Conservation (phyloP, 1,140 invertebrate genomes). For the Dryas iulia region DNA sequence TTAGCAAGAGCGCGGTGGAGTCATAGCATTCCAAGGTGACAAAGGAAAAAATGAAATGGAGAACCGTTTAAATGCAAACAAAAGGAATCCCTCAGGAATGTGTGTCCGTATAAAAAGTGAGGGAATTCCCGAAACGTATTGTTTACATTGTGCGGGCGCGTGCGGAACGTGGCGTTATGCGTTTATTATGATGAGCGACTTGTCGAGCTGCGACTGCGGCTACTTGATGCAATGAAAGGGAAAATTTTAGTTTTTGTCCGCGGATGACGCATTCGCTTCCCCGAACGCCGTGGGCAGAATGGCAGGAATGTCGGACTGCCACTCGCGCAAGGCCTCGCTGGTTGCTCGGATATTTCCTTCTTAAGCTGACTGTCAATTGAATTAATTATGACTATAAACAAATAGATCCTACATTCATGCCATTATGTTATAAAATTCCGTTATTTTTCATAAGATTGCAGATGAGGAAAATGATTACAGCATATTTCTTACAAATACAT, state of each 20-base stretch:
- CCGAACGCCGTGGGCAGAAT: constrained; percentile 47
- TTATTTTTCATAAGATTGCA: too few species aligned
- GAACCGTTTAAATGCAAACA: constrained; percentile 67
- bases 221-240: constrained; percentile 70
- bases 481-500: too few species aligned
- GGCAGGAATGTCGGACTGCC: constrained; percentile 56
- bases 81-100: constrained; percentile 78
- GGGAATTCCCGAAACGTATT: constrained; percentile 76
- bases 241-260: constrained; percentile 72
- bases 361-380: not conserved
- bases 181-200: constrained; percentile 62
- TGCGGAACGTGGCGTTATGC: constrained; percentile 59
- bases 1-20: constrained; percentile 49
- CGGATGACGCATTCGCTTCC: constrained; percentile 66
- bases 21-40: constrained; percentile 61
- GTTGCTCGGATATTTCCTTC: constrained; percentile 28
- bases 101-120: constrained; percentile 68
- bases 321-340: constrained; percentile 28
- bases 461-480: too few species aligned
- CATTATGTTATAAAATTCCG: not conserved
- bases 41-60: constrained; percentile 54
- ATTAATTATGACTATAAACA: not conserved
- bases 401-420: not conserved
- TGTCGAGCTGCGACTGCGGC: constrained; percentile 31
- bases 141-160: constrained; percentile 70